Base-by-base conservation (phyloP, 2,797 vertebrate species). In the Falco naumanni region DNA sequence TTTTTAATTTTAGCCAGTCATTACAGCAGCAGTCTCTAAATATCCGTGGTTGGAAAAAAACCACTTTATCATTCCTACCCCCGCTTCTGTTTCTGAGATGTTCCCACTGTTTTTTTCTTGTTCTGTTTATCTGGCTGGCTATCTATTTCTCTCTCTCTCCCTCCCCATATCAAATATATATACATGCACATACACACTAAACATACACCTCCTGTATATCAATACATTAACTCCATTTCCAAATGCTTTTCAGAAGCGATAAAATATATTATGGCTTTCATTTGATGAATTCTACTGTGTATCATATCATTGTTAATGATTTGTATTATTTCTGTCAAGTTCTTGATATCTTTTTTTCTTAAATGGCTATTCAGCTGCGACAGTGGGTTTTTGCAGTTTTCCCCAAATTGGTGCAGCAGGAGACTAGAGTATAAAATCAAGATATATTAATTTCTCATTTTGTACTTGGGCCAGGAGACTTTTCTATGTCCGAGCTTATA, bases 391-490 rank as follows among this genome's bases (percentile, higher is more conserved):
- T 84, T 51, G 34, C 57, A 12, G 61, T 76, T 92, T 64, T 43
- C 77, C 87, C 78, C 37, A 50, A 54, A 87, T 45, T 0, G 2
- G 28, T 65, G 84, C 20, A 1, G 26, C 69, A 53, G 48, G 64
- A 95, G n/a, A 89, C 31, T 20, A 0, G 53, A n/a, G 56, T 34
- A 76, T 77, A 74, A 71, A 95, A 94, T 80, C 84, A 66, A 92
- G 59, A 93, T 63, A 19, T 39, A 87, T 85, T 92, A 64, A 92
- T 96, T 91, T 89, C 87, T 84, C 45, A 13, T 89, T 89, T 57
- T 64, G 15, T n/a, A 4, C 74, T 77, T 26, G 45, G 85, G 21
- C 81, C 43, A 37, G 34, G 76, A 95, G 87, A 74, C 79, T 95
- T 93, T 53, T 14, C 65, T 16, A 0, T 39, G 37, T 26, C 69